Evolutionary conservation across 2,797 vertebrate species (phyloP).

Genomic region (Phrynocephalus vlangalii): DNA sequence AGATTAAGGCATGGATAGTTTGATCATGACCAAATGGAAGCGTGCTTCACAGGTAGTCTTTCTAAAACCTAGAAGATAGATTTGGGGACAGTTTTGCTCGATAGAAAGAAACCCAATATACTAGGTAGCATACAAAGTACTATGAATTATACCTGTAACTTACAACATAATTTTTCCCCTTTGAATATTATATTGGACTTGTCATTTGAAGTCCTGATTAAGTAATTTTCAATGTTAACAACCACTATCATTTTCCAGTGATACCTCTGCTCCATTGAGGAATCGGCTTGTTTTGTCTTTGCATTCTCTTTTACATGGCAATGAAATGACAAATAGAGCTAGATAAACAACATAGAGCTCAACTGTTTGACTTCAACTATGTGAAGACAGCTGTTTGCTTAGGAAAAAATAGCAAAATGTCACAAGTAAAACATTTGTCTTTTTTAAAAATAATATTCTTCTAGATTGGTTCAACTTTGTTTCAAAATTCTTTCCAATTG

Average conservation of each 20-base stretch:
- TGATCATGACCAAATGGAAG: conserved; percentile 32
- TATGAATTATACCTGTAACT: not conserved
- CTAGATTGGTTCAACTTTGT: not conserved
- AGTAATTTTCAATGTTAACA: not conserved
- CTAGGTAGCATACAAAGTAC: not conserved
- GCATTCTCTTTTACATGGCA: conserved; percentile 1
- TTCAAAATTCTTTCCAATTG: not conserved
- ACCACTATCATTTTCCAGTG: conserved; percentile 9
- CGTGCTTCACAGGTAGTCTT: conserved; percentile 39
- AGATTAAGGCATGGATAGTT: conserved; percentile 25
- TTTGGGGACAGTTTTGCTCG: not conserved
- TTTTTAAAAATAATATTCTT: not conserved
- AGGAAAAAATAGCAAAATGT: not conserved
- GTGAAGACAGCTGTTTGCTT: not conserved
- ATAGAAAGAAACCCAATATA: rapidly evolving
- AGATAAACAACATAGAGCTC: not conserved
- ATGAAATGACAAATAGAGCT: not conserved
- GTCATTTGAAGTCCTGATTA: conserved; percentile 15
- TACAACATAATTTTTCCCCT: not conserved
- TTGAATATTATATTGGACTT: not conserved
- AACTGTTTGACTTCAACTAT: not conserved
- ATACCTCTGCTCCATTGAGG: not conserved
- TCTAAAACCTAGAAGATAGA: not conserved
- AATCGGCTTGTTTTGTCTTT: not conserved
- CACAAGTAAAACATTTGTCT: not conserved